Base-by-base conservation (phyloP, 1,140 invertebrate genomes). In the Rhopalosiphum maidis region DNA sequence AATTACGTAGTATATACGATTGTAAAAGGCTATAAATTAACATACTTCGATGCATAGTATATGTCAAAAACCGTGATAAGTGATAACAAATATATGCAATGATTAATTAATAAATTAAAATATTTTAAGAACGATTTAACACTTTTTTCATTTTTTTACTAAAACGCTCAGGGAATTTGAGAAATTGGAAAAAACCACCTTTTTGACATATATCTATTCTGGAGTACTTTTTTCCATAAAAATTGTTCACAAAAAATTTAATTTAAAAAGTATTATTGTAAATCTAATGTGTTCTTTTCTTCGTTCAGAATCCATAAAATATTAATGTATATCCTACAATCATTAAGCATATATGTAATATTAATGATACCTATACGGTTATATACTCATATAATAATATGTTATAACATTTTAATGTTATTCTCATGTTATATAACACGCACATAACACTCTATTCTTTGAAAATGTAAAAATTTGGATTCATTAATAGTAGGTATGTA, bases 321-420 rank as follows among this genome's bases (percentile, higher is more conserved):
- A 77, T 77, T n/a, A n/a, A 77, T 35, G 4, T 77, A 68, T 77
- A 35, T n/a, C 15, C 60, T 77, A 77, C 22, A 60, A 15, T 15
- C 48, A 51, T 18, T 51, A 51, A 51, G 48, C 48, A 51, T 51
- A 18, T 51, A 51, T 51, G 18, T 51, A 54, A 54, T 54, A 54
- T 15, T 68, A 35, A 18, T n/a, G 11, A 68, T 77, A 77, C 15
- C 15, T 77, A n/a, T 77, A 77, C n/a, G 15, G 15, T 15, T n/a
- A n/a, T 54, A 54, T 60, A 60, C 25, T 60, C 15, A 18, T 15
- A 51, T 51, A 51, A n/a, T 77, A 77, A 77, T 77, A n/a, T 18
- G 60, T 77, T 77, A 77, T 77, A 21, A 77, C 15, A 77, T 77
- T 77, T 77, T 77, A 77, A 77, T 77, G 60, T 68, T 68, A 68